These are phyloP conservation scores for Chrosomus eos DNA, from an alignment of 2,797 vertebrate genomes.

Conservation along the genomic window DNA sequence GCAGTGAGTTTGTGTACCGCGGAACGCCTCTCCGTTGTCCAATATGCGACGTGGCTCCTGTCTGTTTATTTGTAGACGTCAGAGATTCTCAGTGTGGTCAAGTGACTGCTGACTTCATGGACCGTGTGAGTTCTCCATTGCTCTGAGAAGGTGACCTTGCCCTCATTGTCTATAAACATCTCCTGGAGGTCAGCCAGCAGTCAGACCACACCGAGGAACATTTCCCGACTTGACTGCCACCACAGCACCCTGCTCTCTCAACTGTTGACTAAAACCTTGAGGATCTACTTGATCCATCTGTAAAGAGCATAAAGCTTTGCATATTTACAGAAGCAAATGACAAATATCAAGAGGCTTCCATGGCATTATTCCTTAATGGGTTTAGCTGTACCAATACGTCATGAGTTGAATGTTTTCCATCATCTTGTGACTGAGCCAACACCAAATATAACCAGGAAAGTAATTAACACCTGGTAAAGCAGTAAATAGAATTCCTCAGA, in stretches of 20 bases:
- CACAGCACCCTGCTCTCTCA: slow-evolving; percentile 4
- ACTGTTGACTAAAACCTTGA: slow-evolving; percentile 7
- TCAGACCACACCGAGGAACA: slow-evolving; percentile 51
- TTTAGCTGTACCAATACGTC: background rate
- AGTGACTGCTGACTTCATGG: slow-evolving; percentile 63
- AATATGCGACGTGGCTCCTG: slow-evolving; percentile 31
- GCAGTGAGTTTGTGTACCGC: background rate
- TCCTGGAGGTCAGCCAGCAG: slow-evolving; percentile 61
- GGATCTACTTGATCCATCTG: slow-evolving; percentile 17
- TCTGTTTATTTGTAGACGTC: slow-evolving; percentile 63
- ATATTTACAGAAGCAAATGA: background rate
- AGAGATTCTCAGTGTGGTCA: slow-evolving; percentile 64
- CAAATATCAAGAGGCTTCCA: slow-evolving; percentile 2
- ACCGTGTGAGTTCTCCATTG: slow-evolving; percentile 61
- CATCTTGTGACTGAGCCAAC: slow-evolving; percentile 22
- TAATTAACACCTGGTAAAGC: background rate
- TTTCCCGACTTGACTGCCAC: slow-evolving; percentile 31
- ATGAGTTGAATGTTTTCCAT: background rate
- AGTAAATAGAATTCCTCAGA: background rate
- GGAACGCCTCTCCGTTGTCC: slow-evolving; percentile 4
- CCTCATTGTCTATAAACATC: slow-evolving; percentile 65
- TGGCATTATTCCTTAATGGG: background rate
- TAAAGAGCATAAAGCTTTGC: background rate
- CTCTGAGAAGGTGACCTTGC: slow-evolving; percentile 67
- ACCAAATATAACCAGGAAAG: slow-evolving; percentile 19